A percentile compares a stretch with the other conserved stretches of the same genome.
Conservation (phyloP, 2,888 invertebrate genomes). For the Troides oblongomaculatus region DNA sequence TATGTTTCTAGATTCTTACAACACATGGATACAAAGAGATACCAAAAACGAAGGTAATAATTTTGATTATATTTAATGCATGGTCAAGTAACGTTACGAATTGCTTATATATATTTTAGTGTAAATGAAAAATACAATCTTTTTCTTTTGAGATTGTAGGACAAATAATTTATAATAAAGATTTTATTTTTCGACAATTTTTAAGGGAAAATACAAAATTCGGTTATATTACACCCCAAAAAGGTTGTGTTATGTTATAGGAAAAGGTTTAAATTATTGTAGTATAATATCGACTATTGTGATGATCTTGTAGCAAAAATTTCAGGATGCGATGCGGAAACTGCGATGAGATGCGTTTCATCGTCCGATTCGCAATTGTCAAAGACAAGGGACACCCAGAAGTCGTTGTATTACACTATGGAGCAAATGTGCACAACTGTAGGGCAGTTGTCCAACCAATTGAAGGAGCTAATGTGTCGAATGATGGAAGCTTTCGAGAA, state of each 20-base stretch:
- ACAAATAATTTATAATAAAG: too few species aligned
- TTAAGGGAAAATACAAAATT: too few species aligned
- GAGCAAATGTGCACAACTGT: constrained; percentile 48
- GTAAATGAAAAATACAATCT: neutral
- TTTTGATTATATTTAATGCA: neutral
- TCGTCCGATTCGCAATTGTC: constrained; percentile 35
- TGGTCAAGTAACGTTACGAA: neutral
- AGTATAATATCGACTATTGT: too few species aligned
- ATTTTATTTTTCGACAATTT: too few species aligned
- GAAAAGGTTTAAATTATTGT: too few species aligned
- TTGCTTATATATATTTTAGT: neutral
- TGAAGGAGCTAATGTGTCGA: constrained; percentile 42
- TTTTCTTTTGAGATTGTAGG: too few species aligned
- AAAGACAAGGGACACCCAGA: constrained; percentile 27
- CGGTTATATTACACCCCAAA: too few species aligned
- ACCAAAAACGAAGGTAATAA: constrained; percentile 20
- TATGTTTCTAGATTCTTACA: constrained; percentile 10
- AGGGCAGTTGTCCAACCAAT: constrained; percentile 43
- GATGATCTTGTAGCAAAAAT: neutral
- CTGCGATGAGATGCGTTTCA: constrained; percentile 23
- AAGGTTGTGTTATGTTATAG: too few species aligned
- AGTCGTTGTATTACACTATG: constrained; percentile 35
- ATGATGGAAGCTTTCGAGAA: constrained; percentile 34
- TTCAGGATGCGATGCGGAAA: constrained; percentile 29
- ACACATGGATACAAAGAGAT: constrained; percentile 16